Conservation (phyloP, 2,888 invertebrate genomes). For the Coenonympha arcania region DNA sequence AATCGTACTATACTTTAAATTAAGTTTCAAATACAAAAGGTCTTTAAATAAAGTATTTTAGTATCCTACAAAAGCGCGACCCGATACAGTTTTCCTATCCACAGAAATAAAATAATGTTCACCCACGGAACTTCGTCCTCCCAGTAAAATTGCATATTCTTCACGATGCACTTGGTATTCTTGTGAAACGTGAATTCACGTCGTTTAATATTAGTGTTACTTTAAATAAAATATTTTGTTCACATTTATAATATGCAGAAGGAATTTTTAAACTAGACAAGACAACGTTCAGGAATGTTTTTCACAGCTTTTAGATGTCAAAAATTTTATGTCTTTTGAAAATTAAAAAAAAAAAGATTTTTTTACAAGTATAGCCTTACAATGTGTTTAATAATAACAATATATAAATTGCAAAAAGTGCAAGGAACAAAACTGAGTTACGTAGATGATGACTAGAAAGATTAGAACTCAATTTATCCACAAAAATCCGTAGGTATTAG, state of each 20-base stretch:
- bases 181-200: neutral
- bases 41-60: neutral
- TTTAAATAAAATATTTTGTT: neutral
- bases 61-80: neutral
- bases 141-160: neutral
- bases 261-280: neutral
- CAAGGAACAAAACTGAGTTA: no score
- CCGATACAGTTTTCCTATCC: neutral
- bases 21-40: slow-evolving; percentile 6
- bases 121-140: neutral
- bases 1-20: no score
- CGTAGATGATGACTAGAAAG: no score
- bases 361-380: no score
- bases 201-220: neutral
- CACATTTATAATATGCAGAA: neutral
- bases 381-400: no score
- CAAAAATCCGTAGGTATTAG: no score
- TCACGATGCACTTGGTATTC: neutral
- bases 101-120: neutral
- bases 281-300: no score
- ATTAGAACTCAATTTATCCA: no score
- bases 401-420: no score
- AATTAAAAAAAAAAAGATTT: no score
- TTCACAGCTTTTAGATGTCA: no score
- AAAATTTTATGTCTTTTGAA: no score